Evolutionary conservation across 2,888 invertebrate species (phyloP), one percentile per base, ranked within the genome.

Genomic region (Idaea biselata): DNA sequence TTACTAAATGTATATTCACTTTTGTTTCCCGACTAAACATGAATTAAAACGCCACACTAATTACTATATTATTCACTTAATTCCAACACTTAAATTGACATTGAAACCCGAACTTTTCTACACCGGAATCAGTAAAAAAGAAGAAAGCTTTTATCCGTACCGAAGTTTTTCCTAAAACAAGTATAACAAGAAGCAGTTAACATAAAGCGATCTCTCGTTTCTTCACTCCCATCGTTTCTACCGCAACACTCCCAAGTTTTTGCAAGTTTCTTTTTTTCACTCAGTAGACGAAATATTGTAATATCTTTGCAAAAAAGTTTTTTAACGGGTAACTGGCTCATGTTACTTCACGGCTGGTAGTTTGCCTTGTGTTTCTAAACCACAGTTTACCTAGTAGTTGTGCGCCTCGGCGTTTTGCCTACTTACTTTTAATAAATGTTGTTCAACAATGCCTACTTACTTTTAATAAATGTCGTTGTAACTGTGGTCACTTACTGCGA

Each of bases 301-400:
- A 68, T 72, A 72, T 70, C 63, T 61, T 65, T 64, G 63, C 25
- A 63, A 68, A 66, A 61, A 68, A 72, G 66, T 68, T 70, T 66
- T 69, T 65, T 64, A 66, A 66, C 61, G 64, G 65, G 61, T 44
- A 44, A 44, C 44, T 14, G 44, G 44, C 44, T 44, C 11, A 44
- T 44, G 14, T 44, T 14, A 44, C 4, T 11, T 32, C 32, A 32
- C 44, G 44, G 11, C 5, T 44, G 44, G 8, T 44, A 14, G 11
- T 44, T 44, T 1, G 14, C 2, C 0, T 44, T 44, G 44, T 44
- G 11, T 14, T 44, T 44, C 44, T 44, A 11, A 8, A 44, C 8
- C 8, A 44, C 44, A 44, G 14, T 44, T 3, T 44, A 14, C 44
- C 14, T 14, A 3, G 8, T 44, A 14, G 8, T 44, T 44, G 14